Conservation (phyloP, 2,113 vertebrate species). For the Ceuthmochares aereus region DNA sequence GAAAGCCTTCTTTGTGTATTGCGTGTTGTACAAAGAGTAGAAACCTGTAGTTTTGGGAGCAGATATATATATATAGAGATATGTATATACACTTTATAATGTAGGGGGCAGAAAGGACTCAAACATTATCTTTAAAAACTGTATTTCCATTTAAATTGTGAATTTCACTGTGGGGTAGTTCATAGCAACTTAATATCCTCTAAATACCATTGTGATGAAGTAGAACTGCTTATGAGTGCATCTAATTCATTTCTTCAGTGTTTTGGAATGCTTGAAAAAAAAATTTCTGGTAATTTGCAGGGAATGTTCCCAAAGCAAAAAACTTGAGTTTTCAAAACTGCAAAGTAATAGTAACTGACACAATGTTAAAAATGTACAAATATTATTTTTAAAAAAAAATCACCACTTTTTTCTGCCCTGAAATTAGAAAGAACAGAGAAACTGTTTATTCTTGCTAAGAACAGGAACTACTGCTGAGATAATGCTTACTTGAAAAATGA, state of each 20-base stretch:
- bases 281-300: background rate
- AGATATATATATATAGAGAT: too few relatives aligned
- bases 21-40: background rate
- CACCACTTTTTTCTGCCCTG: background rate
- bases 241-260: background rate
- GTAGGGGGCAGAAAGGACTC: background rate
- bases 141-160: background rate
- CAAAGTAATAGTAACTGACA: background rate
- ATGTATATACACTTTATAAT: too few relatives aligned
- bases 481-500: background rate
- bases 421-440: background rate
- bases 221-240: background rate
- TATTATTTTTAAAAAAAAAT: background rate
- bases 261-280: background rate
- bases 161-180: background rate
- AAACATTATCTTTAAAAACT: background rate
- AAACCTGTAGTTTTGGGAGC: accelerated
- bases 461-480: background rate
- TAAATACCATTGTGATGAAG: background rate
- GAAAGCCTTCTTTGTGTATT: background rate
- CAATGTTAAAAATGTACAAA: background rate
- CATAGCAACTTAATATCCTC: background rate
- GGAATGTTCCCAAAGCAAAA: background rate
- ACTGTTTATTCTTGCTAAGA: background rate
- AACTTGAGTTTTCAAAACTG: background rate